A percentile compares a stretch with the other conserved stretches of the same genome.
These are phyloP conservation scores for Sebastes umbrosus DNA, from an alignment of 2,797 vertebrate species.

Conservation along the genomic window DNA sequence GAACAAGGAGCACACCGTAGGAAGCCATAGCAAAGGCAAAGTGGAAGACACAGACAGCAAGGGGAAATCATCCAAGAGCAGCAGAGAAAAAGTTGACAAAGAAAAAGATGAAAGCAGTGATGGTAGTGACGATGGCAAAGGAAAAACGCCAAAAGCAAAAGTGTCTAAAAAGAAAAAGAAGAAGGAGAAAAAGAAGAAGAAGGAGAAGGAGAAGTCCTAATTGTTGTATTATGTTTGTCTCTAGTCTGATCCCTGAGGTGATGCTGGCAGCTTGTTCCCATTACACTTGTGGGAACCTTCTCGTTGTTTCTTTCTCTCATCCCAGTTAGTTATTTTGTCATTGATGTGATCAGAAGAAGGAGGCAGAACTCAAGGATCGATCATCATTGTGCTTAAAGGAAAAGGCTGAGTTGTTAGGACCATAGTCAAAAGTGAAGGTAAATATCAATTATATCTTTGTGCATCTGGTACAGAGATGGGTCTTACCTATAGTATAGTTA, in stretches of 20 bases:
- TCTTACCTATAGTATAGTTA: not conserved
- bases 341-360: not conserved
- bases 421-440: not conserved
- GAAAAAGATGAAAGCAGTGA: constrained; percentile 27
- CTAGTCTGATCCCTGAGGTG: not conserved
- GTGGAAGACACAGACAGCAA: constrained; percentile 4
- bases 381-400: not conserved
- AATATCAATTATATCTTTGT: not conserved
- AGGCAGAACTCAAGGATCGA: not conserved
- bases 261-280: not conserved
- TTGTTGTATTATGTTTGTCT: not conserved
- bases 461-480: not conserved
- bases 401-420: not conserved
- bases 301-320: not conserved
- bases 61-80: not conserved
- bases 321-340: not conserved
- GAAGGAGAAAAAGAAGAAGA: constrained; percentile 42
- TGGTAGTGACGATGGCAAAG: constrained; percentile 23
- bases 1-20: not conserved
- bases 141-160: constrained; percentile 51
- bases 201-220: constrained; percentile 23
- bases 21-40: constrained; percentile 12
- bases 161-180: constrained; percentile 52
- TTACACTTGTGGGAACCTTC: not conserved
- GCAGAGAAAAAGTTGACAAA: not conserved